Percentiles rank a stretch among this genome's conserved stretches.
Evolutionary conservation across 2,888 invertebrate species (phyloP).

Genomic region (Cheilosia vulpina): DNA sequence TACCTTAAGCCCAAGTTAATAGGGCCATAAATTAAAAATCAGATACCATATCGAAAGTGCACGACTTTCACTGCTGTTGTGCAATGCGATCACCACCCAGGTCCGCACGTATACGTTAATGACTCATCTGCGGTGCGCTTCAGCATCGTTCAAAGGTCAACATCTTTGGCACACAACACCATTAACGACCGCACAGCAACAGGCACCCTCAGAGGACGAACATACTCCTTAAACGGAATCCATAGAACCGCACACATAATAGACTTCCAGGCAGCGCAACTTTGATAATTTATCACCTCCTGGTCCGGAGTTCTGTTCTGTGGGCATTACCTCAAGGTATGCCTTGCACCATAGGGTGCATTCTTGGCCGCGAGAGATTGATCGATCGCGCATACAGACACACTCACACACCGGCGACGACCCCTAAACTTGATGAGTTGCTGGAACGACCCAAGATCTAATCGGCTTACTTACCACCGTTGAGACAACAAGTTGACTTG

Average conservation of each 20-base stretch:
- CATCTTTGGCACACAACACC: constrained; percentile 6
- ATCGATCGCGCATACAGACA: constrained; percentile 22
- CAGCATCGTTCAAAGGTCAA: constrained; percentile 34
- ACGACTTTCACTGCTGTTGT: constrained; percentile 11
- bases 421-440: constrained; percentile 41
- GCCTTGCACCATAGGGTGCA: constrained; percentile 32
- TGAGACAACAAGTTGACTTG: constrained; percentile 24
- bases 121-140: neutral
- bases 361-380: constrained; percentile 37
- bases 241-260: constrained; percentile 10
- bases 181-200: constrained; percentile 28
- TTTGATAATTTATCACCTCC: constrained; percentile 50
- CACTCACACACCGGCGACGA: neutral
- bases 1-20: neutral
- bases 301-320: constrained; percentile 27
- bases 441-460: constrained; percentile 53
- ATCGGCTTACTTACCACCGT: constrained; percentile 48
- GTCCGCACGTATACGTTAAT: neutral
- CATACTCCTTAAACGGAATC: constrained; percentile 11
- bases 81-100: neutral
- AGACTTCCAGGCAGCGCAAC: constrained; percentile 41
- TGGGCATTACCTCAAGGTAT: constrained; percentile 16
- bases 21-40: neutral
- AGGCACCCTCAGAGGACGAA: constrained; percentile 4
- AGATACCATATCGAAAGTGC: neutral